These are phyloP conservation scores for Campylomormyrus tamandua DNA, from an alignment of 2,113 vertebrate genomes.

Conservation along the genomic window DNA sequence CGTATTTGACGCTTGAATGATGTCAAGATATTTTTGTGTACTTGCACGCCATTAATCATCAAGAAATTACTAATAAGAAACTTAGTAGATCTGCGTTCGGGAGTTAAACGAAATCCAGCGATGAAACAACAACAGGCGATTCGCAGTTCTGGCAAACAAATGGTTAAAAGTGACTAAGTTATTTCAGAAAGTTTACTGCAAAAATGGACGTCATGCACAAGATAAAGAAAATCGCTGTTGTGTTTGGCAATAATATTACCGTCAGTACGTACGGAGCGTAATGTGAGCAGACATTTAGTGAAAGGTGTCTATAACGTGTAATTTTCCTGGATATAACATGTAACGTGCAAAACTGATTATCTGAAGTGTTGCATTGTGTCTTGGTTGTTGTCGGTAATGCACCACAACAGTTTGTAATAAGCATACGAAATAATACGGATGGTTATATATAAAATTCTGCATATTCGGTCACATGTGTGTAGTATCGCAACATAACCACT, in stretches of 20 bases:
- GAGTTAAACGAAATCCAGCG: neutral
- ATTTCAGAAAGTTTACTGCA: neutral
- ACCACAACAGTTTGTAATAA: neutral
- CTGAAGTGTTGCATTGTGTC: neutral
- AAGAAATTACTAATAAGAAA: neutral
- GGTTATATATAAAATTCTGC: neutral
- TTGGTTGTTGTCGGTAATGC: neutral
- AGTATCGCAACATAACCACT: neutral
- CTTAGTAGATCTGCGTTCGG: neutral
- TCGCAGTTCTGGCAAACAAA: neutral
- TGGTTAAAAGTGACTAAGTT: neutral
- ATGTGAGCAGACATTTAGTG: neutral
- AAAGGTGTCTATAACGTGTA: neutral
- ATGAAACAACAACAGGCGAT: neutral
- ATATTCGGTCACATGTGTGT: neutral
- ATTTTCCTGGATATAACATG: neutral
- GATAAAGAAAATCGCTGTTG: neutral
- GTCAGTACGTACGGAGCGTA: neutral
- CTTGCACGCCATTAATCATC: neutral
- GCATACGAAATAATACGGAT: neutral
- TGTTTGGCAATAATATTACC: neutral
- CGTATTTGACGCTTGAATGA: neutral
- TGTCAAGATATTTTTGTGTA: neutral
- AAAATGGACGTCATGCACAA: neutral
- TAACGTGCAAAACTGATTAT: neutral